Evolutionary conservation across 2,113 vertebrate genomes (phyloP).

Genomic region (Megaptera novaeangliae): DNA sequence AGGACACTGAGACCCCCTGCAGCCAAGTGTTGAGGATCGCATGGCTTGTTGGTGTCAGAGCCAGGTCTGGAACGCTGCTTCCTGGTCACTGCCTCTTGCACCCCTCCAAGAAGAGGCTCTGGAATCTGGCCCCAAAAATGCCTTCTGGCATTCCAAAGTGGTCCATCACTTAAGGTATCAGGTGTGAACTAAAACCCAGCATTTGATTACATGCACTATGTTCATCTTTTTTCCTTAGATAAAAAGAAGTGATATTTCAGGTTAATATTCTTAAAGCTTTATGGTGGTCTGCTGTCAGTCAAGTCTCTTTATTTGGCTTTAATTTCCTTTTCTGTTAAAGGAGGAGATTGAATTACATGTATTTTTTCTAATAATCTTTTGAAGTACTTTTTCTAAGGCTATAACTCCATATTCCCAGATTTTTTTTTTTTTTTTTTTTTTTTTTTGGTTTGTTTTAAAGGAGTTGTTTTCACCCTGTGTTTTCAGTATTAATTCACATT

Average conservation of each 20-base stretch:
- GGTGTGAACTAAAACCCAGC: background rate
- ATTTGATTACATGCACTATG: background rate
- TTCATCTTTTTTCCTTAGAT: background rate
- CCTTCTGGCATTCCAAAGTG: background rate
- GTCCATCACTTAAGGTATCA: background rate
- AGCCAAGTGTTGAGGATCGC: background rate
- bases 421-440: background rate
- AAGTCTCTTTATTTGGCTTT: background rate
- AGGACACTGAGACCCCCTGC: background rate
- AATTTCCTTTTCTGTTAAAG: conserved; percentile 5
- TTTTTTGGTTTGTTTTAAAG: background rate
- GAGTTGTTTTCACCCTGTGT: background rate
- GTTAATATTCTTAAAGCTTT: background rate
- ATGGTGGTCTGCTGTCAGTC: background rate
- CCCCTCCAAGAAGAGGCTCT: background rate
- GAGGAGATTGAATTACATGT: background rate
- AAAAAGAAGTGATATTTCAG: background rate
- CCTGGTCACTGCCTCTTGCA: background rate
- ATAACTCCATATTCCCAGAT: background rate
- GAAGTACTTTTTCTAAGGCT: background rate
- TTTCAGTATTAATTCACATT: background rate
- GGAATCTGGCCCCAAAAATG: background rate
- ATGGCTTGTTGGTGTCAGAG: background rate
- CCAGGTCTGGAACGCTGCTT: background rate
- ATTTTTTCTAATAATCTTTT: background rate